phyloP scores from a whole-genome alignment of 1,140 invertebrate species.

The Aphaenogaster floridana region DNA sequence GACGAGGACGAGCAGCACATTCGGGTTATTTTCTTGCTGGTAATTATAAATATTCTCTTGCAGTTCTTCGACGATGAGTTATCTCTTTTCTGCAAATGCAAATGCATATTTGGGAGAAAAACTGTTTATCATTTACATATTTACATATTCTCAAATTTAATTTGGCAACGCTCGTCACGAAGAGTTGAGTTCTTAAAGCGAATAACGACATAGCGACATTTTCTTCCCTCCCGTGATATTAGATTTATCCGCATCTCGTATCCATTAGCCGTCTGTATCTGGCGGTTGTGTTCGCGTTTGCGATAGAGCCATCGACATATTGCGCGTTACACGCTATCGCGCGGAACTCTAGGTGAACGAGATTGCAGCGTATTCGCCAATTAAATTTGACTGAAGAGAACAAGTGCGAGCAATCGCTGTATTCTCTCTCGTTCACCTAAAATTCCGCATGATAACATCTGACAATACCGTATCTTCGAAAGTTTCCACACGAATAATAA shows the following conservation, averaged over 20 bases:
- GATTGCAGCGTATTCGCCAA: background rate
- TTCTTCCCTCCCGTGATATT: background rate
- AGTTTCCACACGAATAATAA: background rate
- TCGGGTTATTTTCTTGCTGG: background rate
- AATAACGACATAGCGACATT: no score
- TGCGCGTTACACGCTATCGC: slow-evolving; percentile 4
- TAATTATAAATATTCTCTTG: background rate
- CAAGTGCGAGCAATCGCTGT: background rate
- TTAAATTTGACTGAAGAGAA: slow-evolving; percentile 13
- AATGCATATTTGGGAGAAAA: background rate
- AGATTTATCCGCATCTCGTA: background rate
- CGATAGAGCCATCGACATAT: background rate
- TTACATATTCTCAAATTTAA: background rate
- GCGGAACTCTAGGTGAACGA: slow-evolving; percentile 22
- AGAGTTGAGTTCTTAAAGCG: background rate
- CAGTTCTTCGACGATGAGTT: background rate
- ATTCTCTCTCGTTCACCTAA: slow-evolving; percentile 11
- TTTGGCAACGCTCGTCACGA: background rate
- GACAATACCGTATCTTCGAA: background rate
- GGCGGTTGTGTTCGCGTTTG: background rate
- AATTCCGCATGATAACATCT: slow-evolving; percentile 17
- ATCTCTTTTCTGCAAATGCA: background rate
- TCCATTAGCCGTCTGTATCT: background rate
- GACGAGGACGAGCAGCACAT: background rate
- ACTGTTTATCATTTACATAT: background rate